Percentiles rank a stretch among this genome's conserved stretches.
phyloP scores from a whole-genome alignment of 1,140 invertebrate species.

The Nephotettix cincticeps region DNA sequence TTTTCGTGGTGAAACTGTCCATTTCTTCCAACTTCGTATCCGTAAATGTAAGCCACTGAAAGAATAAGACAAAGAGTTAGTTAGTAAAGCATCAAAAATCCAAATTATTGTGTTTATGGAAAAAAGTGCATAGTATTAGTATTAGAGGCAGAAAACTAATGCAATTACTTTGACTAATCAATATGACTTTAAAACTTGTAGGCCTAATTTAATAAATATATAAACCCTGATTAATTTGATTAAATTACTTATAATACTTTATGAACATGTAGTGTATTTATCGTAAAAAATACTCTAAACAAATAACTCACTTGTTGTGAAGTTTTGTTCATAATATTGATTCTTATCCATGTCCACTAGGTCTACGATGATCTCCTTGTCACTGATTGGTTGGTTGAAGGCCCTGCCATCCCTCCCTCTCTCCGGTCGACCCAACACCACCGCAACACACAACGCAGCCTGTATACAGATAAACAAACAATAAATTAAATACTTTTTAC shows the following conservation, averaged over 20 bases:
- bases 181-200: too few species aligned
- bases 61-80: conserved; percentile 6
- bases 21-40: conserved; percentile 58
- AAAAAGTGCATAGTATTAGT: too few species aligned
- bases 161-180: too few species aligned
- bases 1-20: conserved; percentile 79
- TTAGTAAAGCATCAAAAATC: background rate
- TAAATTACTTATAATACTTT: too few species aligned
- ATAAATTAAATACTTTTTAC: too few species aligned
- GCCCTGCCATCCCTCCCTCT: conserved; percentile 20
- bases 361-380: conserved; percentile 55
- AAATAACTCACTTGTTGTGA: conserved; percentile 67
- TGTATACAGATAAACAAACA: too few species aligned
- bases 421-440: background rate
- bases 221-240: too few species aligned
- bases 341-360: conserved; percentile 66
- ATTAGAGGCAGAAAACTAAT: too few species aligned
- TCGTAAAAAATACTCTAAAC: too few species aligned
- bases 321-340: conserved; percentile 68
- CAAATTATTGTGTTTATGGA: too few species aligned
- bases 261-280: too few species aligned
- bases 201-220: too few species aligned
- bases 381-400: conserved; percentile 21
- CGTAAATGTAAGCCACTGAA: conserved; percentile 35
- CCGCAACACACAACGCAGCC: background rate